Conservation (phyloP, 2,113 vertebrate genomes). For the Sinocyclocheilus rhinocerous region DNA sequence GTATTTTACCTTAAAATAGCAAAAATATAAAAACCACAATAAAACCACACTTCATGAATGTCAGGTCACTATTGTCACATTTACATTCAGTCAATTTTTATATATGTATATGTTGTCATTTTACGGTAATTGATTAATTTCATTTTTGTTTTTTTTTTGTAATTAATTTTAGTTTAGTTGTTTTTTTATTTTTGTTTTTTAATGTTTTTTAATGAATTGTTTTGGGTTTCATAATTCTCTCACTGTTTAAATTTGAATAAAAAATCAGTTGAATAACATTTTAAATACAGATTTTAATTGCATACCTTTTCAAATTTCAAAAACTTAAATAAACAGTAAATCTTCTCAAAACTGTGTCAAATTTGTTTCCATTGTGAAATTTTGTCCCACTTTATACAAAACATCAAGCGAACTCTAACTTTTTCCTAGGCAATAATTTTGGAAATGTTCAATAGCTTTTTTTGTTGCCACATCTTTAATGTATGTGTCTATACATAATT, state of each 20-base stretch:
- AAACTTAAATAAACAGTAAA: too few species aligned
- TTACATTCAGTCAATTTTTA: too few species aligned
- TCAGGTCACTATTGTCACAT: too few species aligned
- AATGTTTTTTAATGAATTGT: not conserved
- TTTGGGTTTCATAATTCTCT: not conserved
- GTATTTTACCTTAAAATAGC: too few species aligned
- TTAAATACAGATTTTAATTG: not conserved
- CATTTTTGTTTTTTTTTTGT: too few species aligned
- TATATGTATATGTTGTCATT: not conserved
- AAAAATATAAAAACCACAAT: too few species aligned
- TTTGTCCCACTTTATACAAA: not conserved
- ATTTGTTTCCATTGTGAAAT: too few species aligned
- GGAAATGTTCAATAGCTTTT: not conserved
- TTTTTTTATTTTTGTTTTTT: too few species aligned
- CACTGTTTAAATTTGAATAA: not conserved
- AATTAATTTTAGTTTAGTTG: too few species aligned
- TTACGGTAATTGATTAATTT: not conserved
- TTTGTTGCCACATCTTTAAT: not conserved
- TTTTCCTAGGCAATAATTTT: not conserved
- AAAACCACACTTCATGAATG: too few species aligned
- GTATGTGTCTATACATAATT: not conserved
- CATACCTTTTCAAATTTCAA: not conserved
- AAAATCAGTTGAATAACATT: not conserved
- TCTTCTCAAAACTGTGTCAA: too few species aligned
- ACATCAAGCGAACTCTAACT: not conserved